phyloP scores from a whole-genome alignment of 2,113 vertebrate genomes.

The Atlantisia rogersi region DNA sequence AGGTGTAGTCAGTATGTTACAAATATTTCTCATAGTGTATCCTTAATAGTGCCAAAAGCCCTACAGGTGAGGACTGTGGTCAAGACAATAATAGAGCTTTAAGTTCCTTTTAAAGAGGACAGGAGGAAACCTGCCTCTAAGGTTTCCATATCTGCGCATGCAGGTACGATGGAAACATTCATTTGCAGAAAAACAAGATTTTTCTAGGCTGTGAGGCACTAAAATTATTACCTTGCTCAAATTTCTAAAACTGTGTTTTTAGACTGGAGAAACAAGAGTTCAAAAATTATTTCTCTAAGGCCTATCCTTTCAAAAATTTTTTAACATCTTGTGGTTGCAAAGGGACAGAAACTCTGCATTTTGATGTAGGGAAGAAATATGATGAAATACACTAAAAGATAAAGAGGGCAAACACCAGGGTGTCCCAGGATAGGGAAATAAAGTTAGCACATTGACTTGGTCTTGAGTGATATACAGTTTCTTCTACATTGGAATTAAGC shows the following conservation, averaged over 20 bases:
- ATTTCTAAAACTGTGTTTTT: background rate
- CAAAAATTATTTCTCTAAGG: background rate
- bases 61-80: background rate
- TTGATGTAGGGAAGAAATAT: background rate
- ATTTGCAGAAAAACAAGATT: background rate
- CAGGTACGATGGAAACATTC: background rate
- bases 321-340: rapidly evolving
- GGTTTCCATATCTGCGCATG: background rate
- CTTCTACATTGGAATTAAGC: background rate
- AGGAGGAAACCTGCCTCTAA: background rate
- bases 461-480: background rate
- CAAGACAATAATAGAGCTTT: background rate
- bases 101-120: background rate
- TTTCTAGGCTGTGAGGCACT: background rate
- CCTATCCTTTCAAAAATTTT: background rate
- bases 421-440: background rate
- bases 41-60: background rate
- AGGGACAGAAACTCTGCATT: background rate
- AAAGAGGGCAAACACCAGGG: background rate
- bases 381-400: background rate
- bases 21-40: constrained; percentile 12
- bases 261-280: background rate
- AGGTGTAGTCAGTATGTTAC: background rate
- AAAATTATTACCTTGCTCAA: background rate
- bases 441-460: background rate